A percentile compares a stretch with the other conserved stretches of the same genome.
phyloP scores from a whole-genome alignment of 1,140 invertebrate genomes.

The Limonius californicus region DNA sequence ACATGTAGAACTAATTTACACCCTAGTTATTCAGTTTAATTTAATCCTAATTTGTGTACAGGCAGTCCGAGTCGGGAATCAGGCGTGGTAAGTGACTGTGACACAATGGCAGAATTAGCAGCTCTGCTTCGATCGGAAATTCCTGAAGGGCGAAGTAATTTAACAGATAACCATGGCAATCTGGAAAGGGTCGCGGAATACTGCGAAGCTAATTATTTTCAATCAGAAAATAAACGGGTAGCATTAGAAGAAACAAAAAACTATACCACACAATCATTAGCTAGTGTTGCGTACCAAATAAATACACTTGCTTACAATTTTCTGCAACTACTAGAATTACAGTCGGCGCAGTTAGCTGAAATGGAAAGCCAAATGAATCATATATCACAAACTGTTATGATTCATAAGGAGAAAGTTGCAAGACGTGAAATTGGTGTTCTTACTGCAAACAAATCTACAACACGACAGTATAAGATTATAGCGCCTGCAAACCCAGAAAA shows the following conservation, averaged over 20 bases:
- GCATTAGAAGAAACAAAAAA: conserved; percentile 98
- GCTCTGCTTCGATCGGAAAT: conserved; percentile 89
- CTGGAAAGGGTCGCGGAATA: conserved; percentile 96
- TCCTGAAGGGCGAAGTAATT: conserved; percentile 89
- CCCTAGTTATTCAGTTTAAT: neutral
- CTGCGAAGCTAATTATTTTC: conserved; percentile 96
- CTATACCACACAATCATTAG: conserved; percentile 96
- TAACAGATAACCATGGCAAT: conserved; percentile 93
- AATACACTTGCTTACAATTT: conserved; percentile 97
- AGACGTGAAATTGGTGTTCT: conserved; percentile 92
- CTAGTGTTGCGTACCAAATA: conserved; percentile 98
- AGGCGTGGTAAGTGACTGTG: conserved; percentile 42
- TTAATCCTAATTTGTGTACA: neutral
- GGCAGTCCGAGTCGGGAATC: conserved; percentile 42
- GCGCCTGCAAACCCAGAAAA: conserved; percentile 96
- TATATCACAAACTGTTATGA: conserved; percentile 93
- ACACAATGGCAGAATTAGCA: conserved; percentile 82
- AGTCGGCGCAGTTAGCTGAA: conserved; percentile 86
- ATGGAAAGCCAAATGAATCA: conserved; percentile 97
- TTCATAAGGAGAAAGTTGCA: conserved; percentile 98
- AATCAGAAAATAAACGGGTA: conserved; percentile 85
- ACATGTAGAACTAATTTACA: neutral
- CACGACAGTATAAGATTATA: conserved; percentile 92
- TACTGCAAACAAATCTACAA: conserved; percentile 92
- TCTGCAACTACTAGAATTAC: conserved; percentile 89